Evolutionary conservation across 2,888 invertebrate genomes (phyloP).

Genomic region (Drosophila barbarae): DNA sequence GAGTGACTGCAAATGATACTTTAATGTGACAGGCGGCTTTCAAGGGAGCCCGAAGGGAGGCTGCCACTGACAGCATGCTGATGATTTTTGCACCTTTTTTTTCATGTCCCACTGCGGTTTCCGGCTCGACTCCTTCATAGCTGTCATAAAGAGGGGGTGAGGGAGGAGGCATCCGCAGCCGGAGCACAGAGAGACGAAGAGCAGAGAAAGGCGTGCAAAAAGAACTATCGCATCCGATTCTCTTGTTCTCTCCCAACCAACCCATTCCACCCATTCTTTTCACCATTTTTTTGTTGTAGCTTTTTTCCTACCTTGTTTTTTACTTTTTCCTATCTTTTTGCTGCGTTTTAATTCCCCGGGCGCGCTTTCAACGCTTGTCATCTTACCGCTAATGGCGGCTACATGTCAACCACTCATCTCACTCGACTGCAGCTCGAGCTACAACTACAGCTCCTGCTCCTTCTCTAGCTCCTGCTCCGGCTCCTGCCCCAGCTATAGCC

Average conservation of each 20-base stretch:
- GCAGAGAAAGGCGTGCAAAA: conserved; percentile 4
- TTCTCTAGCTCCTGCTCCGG: conserved; percentile 2
- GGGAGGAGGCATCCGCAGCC: neutral
- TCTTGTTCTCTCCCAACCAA: conserved; percentile 16
- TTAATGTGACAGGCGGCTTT: conserved; percentile 67
- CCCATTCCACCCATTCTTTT: conserved; percentile 5
- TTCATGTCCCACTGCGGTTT: conserved; percentile 39
- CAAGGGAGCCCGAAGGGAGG: neutral
- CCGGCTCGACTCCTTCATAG: conserved; percentile 48
- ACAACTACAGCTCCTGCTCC: conserved; percentile 4
- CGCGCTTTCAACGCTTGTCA: conserved; percentile 73
- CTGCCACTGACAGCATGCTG: conserved; percentile 58
- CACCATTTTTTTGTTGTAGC: conserved; percentile 1
- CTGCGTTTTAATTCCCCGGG: conserved; percentile 68
- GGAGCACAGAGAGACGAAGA: too few relatives aligned
- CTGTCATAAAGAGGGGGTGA: conserved; percentile 46
- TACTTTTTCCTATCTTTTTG: conserved; percentile 15
- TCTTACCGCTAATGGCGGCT: conserved; percentile 75
- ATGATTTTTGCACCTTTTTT: conserved; percentile 67
- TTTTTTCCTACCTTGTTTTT: conserved; percentile 3
- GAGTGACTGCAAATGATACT: conserved; percentile 73
- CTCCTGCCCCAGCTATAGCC: conserved; percentile 11
- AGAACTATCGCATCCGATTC: conserved; percentile 61
- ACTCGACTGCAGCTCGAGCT: conserved; percentile 36
- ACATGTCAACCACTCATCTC: conserved; percentile 74